These are phyloP conservation scores for Linepithema humile DNA, from an alignment of 1,140 invertebrate genomes.

Conservation along the genomic window DNA sequence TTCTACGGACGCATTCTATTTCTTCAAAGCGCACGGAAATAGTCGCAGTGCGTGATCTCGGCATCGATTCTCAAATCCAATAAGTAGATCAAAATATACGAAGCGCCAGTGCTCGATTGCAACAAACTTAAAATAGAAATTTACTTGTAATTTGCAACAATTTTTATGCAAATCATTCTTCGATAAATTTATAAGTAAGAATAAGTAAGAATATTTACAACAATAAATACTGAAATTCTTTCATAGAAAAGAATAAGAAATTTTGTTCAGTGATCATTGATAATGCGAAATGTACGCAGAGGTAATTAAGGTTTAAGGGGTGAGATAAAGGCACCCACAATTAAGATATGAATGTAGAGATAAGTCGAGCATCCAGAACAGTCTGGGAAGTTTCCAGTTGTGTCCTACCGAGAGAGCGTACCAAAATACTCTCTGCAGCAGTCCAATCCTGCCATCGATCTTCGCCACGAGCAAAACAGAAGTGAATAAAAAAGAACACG, in stretches of 20 bases:
- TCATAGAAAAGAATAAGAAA: not conserved
- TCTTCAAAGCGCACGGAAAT: constrained; percentile 27
- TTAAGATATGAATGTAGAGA: constrained; percentile 6
- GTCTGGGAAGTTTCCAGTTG: constrained; percentile 13
- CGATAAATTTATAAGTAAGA: not conserved
- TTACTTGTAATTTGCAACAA: not conserved
- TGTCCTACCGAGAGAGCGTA: constrained; percentile 37
- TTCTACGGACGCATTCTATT: not conserved
- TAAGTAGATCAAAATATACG: constrained; percentile 9
- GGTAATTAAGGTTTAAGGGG: not conserved
- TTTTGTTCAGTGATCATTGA: not conserved
- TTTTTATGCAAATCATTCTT: not conserved
- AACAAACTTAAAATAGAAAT: not conserved
- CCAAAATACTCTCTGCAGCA: constrained; percentile 37
- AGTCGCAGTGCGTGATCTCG: not conserved
- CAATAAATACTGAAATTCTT: not conserved
- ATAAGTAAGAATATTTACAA: not conserved
- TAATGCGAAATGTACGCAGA: not conserved
- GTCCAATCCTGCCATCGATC: constrained; percentile 51
- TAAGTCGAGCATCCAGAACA: constrained; percentile 27
- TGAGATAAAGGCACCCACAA: not conserved
- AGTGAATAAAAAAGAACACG: constrained; percentile 30
- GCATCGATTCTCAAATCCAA: not conserved
- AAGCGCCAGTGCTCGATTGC: not conserved
- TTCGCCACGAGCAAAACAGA: constrained; percentile 45